Conservation (phyloP, 2,888 invertebrate species). For the Cerastoderma edule region DNA sequence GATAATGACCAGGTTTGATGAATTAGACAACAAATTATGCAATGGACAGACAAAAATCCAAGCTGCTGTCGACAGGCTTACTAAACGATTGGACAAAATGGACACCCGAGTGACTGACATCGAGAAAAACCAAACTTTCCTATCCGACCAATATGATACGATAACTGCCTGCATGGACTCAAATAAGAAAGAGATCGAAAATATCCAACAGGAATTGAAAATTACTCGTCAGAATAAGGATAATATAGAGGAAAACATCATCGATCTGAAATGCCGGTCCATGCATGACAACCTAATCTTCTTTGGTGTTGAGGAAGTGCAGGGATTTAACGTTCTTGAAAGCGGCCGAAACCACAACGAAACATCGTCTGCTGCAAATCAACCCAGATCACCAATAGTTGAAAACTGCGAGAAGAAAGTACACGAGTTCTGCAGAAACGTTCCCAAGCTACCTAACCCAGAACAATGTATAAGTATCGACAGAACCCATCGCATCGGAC, state of each 20-base stretch:
- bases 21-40: no score
- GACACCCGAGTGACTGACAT: background rate
- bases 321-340: no score
- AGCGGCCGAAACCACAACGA: background rate
- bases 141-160: background rate
- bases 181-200: background rate
- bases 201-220: background rate
- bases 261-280: constrained; percentile 5
- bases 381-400: background rate
- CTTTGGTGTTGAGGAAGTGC: background rate
- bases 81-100: background rate
- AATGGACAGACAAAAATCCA: no score
- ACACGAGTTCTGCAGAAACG: background rate
- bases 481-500: background rate
- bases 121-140: background rate
- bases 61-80: background rate
- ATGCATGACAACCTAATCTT: no score
- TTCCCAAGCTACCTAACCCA: background rate
- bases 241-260: background rate
- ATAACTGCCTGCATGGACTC: background rate
- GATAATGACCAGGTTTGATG: no score
- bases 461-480: background rate
- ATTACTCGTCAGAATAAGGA: no score
- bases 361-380: background rate
- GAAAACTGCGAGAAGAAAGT: background rate